Percentiles rank a stretch among this genome's conserved stretches.
Conservation (phyloP, 2,797 vertebrate species). For the Scolopax bukidnonensis region DNA sequence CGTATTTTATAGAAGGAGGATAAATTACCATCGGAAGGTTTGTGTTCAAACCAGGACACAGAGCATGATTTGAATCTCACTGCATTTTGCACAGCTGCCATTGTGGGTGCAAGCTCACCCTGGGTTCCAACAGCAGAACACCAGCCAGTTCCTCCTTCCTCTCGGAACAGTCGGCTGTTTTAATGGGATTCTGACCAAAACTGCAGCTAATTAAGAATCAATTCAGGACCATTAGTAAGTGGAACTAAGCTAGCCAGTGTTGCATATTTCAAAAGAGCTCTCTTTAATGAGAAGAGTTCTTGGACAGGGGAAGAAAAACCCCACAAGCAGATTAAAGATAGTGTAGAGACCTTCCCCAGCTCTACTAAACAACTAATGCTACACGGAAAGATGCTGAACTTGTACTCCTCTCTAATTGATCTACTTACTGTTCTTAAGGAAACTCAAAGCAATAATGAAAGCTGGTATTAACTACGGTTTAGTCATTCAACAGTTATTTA, state of each 20-base stretch:
- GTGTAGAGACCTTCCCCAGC: slow-evolving; percentile 86
- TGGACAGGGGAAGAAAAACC: slow-evolving; percentile 64
- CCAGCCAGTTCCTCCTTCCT: slow-evolving; percentile 16
- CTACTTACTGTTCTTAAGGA: slow-evolving; percentile 90
- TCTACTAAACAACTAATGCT: slow-evolving; percentile 90
- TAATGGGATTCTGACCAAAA: slow-evolving; percentile 92
- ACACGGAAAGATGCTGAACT: slow-evolving; percentile 97
- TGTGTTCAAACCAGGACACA: slow-evolving; percentile 61
- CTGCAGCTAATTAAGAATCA: slow-evolving; percentile 99
- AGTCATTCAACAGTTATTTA: slow-evolving; percentile 92
- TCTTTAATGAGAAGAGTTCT: slow-evolving; percentile 87
- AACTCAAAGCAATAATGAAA: slow-evolving; percentile 87
- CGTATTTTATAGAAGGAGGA: slow-evolving; percentile 73
- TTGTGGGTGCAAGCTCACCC: slow-evolving; percentile 41
- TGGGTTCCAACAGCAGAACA: slow-evolving; percentile 35
- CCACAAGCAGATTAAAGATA: slow-evolving; percentile 89
- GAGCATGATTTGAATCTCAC: slow-evolving; percentile 67
- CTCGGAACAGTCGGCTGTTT: slow-evolving; percentile 74
- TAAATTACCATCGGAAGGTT: slow-evolving; percentile 72
- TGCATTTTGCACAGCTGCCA: slow-evolving; percentile 60
- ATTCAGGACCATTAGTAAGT: slow-evolving; percentile 94
- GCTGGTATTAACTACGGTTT: slow-evolving; percentile 89
- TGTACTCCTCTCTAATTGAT: slow-evolving; percentile 96
- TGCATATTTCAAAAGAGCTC: slow-evolving; percentile 91
- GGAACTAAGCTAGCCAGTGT: slow-evolving; percentile 87